Evolutionary conservation across 92 coral and sea anemone genomes (phyloP).

Genomic region (Bergia sp.): DNA sequence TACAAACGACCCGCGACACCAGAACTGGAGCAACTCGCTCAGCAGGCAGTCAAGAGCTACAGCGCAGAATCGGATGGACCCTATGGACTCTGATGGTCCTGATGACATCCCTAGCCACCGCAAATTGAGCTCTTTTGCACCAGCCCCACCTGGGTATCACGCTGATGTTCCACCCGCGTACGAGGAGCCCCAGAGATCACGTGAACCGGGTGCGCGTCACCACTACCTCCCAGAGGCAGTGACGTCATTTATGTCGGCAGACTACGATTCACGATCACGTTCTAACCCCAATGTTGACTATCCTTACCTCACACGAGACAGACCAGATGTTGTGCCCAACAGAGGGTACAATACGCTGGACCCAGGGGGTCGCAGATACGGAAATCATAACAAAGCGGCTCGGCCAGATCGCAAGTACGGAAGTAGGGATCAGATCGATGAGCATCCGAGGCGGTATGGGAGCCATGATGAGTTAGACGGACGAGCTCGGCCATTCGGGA

Average conservation of each 20-base stretch:
- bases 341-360: slow-evolving; percentile 26
- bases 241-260: slow-evolving; percentile 91
- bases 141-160: slow-evolving; percentile 68
- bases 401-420: slow-evolving; percentile 48
- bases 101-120: slow-evolving; percentile 50
- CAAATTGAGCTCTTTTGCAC: slow-evolving; percentile 67
- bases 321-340: slow-evolving; percentile 45
- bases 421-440: slow-evolving; percentile 63
- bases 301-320: slow-evolving; percentile 12
- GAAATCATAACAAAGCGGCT: slow-evolving; percentile 13
- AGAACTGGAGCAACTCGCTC: slow-evolving; percentile 78
- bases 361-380: neutral
- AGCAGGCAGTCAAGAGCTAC: slow-evolving; percentile 42
- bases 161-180: slow-evolving; percentile 74
- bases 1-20: slow-evolving; percentile 61
- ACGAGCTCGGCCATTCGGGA: slow-evolving; percentile 27
- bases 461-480: slow-evolving; percentile 28
- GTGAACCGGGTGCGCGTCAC: slow-evolving; percentile 31
- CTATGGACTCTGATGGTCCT: slow-evolving; percentile 60
- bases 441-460: slow-evolving; percentile 30
- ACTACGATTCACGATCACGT: slow-evolving; percentile 59
- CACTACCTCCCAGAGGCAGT: slow-evolving; percentile 77
- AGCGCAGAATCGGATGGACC: slow-evolving; percentile 47
- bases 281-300: slow-evolving; percentile 33
- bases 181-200: slow-evolving; percentile 60